A percentile compares a stretch with the other conserved stretches of the same genome.
These are phyloP conservation scores for Halcyon badia DNA, from an alignment of 2,797 vertebrate genomes.

Conservation along the genomic window DNA sequence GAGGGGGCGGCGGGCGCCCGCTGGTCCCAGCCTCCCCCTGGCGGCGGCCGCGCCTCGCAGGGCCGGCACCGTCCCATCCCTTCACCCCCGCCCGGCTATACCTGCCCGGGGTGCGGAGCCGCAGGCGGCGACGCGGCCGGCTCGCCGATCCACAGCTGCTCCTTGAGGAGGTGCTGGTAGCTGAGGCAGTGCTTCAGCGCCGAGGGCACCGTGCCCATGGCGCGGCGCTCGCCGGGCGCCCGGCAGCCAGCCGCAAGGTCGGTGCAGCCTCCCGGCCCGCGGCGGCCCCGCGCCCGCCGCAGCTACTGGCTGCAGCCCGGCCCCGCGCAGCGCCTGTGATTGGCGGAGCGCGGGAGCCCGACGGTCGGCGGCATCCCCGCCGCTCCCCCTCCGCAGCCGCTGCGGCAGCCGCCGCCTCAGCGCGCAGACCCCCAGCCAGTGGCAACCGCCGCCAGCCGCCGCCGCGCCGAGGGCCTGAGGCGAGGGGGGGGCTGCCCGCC, in stretches of 20 bases:
- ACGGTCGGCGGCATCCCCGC: neutral
- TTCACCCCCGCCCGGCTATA: constrained; percentile 48
- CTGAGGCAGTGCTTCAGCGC: constrained; percentile 93
- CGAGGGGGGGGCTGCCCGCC: neutral
- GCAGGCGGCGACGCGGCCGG: constrained; percentile 57
- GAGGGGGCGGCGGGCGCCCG: neutral
- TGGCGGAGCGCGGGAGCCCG: constrained; percentile 6
- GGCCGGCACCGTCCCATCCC: neutral
- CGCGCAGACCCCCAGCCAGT: neutral
- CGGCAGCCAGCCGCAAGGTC: neutral
- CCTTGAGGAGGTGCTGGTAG: constrained; percentile 88
- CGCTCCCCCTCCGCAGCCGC: neutral
- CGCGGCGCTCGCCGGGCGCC: neutral
- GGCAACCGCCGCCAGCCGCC: neutral
- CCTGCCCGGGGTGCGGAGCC: constrained; percentile 85
- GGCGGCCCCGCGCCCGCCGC: neutral
- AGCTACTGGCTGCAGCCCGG: neutral
- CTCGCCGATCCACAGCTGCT: constrained; percentile 86
- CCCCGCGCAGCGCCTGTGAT: neutral
- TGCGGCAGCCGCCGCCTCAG: neutral
- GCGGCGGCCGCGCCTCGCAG: neutral
- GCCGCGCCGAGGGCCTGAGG: neutral
- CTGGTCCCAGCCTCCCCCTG: neutral
- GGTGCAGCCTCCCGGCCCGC: neutral
- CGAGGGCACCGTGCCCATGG: constrained; percentile 90